phyloP scores from a whole-genome alignment of 2,888 invertebrate species.

The Polia nebulosa region DNA sequence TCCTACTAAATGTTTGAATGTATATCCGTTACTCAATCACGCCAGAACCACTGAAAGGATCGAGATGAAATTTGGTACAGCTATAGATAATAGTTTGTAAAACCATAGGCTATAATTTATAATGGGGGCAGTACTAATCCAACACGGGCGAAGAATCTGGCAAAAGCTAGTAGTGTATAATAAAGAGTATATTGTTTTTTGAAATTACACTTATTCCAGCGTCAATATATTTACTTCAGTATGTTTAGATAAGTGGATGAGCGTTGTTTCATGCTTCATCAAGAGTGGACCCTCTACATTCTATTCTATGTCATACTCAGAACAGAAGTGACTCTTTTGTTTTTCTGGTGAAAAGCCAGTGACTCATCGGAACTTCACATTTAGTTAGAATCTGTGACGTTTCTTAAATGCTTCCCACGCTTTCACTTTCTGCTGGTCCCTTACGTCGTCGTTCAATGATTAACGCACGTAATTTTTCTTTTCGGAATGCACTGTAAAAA shows the following conservation, averaged over 20 bases:
- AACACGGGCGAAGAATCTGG: no score
- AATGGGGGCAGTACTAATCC: no score
- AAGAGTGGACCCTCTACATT: conserved; percentile 27
- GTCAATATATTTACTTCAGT: background rate
- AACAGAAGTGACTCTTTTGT: conserved; percentile 62
- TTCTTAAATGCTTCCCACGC: conserved; percentile 61
- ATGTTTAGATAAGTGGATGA: background rate
- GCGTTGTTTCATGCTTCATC: background rate
- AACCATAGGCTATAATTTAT: no score
- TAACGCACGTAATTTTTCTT: conserved; percentile 42
- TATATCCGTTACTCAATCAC: no score
- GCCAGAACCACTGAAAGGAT: no score
- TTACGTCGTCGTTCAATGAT: conserved; percentile 38
- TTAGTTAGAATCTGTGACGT: conserved; percentile 56
- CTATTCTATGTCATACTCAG: conserved; percentile 23
- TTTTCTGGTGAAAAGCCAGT: conserved; percentile 60
- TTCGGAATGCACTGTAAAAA: conserved; percentile 28
- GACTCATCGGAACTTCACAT: conserved; percentile 64
- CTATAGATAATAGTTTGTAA: no score
- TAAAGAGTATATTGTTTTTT: no score
- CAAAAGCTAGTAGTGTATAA: no score
- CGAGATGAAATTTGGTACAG: no score
- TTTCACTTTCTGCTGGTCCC: conserved; percentile 55
- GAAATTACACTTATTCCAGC: background rate
- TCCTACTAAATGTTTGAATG: no score